These are phyloP conservation scores for Epinephelus fuscoguttatus DNA, from an alignment of 2,113 vertebrate species.

Conservation along the genomic window DNA sequence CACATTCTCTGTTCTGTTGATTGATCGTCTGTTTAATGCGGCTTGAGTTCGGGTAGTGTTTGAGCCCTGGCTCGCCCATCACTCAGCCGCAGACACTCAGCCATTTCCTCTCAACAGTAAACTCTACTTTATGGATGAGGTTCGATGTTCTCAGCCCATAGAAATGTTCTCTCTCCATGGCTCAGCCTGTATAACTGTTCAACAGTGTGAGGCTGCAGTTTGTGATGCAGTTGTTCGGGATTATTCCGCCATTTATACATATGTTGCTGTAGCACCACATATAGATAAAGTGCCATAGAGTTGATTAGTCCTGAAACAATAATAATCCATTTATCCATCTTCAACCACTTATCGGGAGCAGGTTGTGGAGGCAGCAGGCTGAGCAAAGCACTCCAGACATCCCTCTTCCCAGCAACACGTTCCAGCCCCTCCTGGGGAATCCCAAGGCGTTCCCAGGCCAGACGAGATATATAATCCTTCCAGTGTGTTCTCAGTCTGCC, in stretches of 20 bases:
- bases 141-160: neutral
- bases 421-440: too few species aligned
- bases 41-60: neutral
- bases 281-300: neutral
- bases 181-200: neutral
- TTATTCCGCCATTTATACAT: too few species aligned
- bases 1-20: neutral
- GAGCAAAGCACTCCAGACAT: too few species aligned
- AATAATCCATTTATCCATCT: too few species aligned
- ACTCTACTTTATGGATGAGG: neutral
- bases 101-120: slow-evolving; percentile 9
- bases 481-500: too few species aligned
- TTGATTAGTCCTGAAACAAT: neutral
- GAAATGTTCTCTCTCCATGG: neutral
- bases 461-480: too few species aligned
- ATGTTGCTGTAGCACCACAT: neutral
- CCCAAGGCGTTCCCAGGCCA: too few species aligned
- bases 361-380: too few species aligned
- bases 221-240: neutral
- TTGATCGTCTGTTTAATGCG: slow-evolving; percentile 23
- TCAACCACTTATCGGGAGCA: too few species aligned
- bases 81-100: neutral
- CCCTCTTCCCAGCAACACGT: too few species aligned
- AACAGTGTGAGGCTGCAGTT: neutral
- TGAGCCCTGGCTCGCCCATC: neutral